Base-by-base conservation (phyloP, 2,113 vertebrate genomes). In the Lophochroa leadbeateri region DNA sequence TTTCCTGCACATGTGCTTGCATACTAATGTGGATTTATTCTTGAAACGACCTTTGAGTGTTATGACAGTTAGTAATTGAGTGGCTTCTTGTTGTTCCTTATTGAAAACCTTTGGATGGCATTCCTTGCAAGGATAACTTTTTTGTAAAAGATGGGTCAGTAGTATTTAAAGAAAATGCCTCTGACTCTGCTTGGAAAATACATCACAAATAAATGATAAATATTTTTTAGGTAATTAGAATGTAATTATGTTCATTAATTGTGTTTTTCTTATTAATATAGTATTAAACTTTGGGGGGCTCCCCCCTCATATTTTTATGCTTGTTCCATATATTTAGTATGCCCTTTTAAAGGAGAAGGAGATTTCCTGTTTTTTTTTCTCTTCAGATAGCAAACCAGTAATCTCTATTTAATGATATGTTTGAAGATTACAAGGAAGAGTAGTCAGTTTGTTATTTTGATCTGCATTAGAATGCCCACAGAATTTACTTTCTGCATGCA, bases 391-490 rank as follows among this genome's bases (percentile, higher is more conserved):
- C 57, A 63, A 95, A 77, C 44, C 13, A 80, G 43, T 87, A 84
- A 93, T 93, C 75, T 91, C 31, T 88, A 49, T 83, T 94, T 95
- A 94, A 90, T 96, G 28, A 82, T 52, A 53, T 21, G 12, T 21
- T 82, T 85, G 78, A 87, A 91, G 78, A 91, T 82, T 92, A 91
- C 37, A 84, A 76, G 85, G 85, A 61, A 83, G 31, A 72, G 31
- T 49, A 92, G 69, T 84, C 88, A 75, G 61, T 92, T 41, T 1
- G 64, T 95, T 94, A 84, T 95, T 95, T 83, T 65, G 46, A 65
- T 92, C 52, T 43, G 43, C 58, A 50, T 94, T 82, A 84, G 39
- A 93, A 92, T 89, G 46, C 25, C 57, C 65, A 29, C 31, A 50
- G 65, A 82, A 75, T 44, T 64, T 76, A 53, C 15, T 84, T 94